Conservation (phyloP, 2,888 invertebrate genomes). For the Cerastoderma edule region DNA sequence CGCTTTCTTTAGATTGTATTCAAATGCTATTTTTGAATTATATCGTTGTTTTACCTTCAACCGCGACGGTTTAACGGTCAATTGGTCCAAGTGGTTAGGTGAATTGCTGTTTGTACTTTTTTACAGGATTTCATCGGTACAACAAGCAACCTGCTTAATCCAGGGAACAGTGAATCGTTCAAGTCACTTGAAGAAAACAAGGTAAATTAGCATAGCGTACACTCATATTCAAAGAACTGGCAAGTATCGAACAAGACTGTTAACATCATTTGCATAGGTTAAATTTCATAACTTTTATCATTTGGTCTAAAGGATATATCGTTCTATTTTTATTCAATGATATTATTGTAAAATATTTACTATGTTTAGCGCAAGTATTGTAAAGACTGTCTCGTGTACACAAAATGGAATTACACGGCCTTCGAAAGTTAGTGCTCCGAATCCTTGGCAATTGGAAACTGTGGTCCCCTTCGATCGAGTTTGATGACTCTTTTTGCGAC, state of each 20-base stretch:
- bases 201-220: background rate
- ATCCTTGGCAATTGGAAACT: no score
- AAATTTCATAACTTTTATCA: background rate
- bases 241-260: background rate
- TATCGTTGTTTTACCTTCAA: background rate
- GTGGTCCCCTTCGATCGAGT: no score
- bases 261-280: background rate
- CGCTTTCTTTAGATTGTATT: background rate
- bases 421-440: no score
- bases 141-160: conserved; percentile 11
- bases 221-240: background rate
- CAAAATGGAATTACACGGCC: no score
- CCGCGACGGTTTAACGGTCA: no score
- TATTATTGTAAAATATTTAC: background rate
- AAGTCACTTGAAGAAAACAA: conserved; percentile 11
- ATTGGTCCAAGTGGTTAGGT: background rate
- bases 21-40: background rate
- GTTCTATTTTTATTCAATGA: background rate
- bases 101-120: background rate
- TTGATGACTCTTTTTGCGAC: no score
- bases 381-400: no score
- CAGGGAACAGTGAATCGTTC: conserved; percentile 1
- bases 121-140: conserved; percentile 17
- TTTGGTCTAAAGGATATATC: background rate
- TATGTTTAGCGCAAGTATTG: no score